Evolutionary conservation across 2,113 vertebrate genomes (phyloP).

Genomic region (Vanacampus margaritifer): DNA sequence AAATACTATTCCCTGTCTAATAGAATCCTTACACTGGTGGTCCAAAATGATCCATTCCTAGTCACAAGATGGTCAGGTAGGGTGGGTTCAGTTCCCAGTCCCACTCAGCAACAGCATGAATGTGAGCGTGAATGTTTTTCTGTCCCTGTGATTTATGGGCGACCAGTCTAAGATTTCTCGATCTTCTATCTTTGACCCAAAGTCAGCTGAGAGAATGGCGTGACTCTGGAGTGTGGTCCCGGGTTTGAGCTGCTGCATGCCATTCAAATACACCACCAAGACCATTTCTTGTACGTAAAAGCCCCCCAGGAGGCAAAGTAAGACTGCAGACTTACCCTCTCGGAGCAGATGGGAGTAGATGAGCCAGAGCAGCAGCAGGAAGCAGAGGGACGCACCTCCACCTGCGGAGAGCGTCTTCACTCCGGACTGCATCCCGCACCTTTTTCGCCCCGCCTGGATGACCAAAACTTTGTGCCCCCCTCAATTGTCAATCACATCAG

Average conservation of each 20-base stretch:
- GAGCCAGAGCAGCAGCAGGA: conserved; percentile 79
- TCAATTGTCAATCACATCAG: conserved; percentile 48
- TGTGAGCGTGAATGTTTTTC: too few relatives aligned
- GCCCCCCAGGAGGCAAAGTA: neutral
- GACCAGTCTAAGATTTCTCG: too few relatives aligned
- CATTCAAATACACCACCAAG: neutral
- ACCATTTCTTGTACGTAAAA: neutral
- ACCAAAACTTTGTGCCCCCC: conserved; percentile 58
- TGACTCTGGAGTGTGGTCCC: neutral
- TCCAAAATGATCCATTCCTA: too few relatives aligned
- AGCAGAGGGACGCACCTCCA: conserved; percentile 80
- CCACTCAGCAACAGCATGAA: too few relatives aligned
- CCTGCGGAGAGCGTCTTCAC: conserved; percentile 77
- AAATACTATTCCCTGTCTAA: too few relatives aligned
- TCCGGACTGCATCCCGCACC: conserved; percentile 77
- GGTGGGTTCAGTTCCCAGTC: too few relatives aligned
- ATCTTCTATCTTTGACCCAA: neutral
- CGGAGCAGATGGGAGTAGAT: conserved; percentile 79
- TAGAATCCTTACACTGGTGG: too few relatives aligned
- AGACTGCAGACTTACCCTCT: conserved; percentile 71
- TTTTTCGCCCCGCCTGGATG: conserved; percentile 28
- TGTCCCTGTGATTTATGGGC: too few relatives aligned
- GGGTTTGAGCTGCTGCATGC: neutral
- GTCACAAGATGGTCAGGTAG: too few relatives aligned
- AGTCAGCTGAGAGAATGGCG: neutral